Percentiles rank a stretch among this genome's conserved stretches.
These are phyloP conservation scores for Drosophila atripex DNA, from an alignment of 2,888 invertebrate species.

Conservation along the genomic window DNA sequence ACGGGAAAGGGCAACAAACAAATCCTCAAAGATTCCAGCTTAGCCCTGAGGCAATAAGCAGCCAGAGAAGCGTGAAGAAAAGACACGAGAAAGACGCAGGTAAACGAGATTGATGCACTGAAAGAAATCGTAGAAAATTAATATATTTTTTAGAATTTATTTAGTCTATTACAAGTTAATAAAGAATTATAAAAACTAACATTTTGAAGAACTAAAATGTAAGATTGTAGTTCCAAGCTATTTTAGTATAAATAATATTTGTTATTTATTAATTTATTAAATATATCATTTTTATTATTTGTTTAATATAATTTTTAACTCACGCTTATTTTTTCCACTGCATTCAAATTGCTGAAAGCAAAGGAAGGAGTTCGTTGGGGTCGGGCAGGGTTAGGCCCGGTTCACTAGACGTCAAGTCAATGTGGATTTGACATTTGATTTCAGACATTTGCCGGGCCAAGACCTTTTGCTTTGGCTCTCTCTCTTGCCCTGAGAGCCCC, in stretches of 20 bases:
- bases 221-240: no score
- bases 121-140: constrained; percentile 13
- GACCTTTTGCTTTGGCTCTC: constrained; percentile 25
- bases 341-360: background rate
- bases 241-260: no score
- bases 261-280: no score
- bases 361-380: constrained; percentile 34
- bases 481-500: background rate
- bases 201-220: no score
- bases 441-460: constrained; percentile 44
- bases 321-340: background rate
- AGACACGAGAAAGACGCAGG: constrained; percentile 50
- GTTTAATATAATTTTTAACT: background rate
- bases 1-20: constrained; percentile 34
- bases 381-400: constrained; percentile 70
- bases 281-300: no score
- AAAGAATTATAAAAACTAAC: no score
- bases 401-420: constrained; percentile 59
- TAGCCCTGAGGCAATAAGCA: constrained; percentile 59
- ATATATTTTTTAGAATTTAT: background rate
- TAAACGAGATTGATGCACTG: constrained; percentile 39
- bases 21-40: constrained; percentile 70
- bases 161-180: no score
- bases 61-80: constrained; percentile 61
- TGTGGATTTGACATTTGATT: constrained; percentile 78